Evolutionary conservation across 37 sponge, comb jelly and placozoan genomes (phyloP), one percentile per base, ranked within the genome.

Genomic region (Hormiphora californensis): DNA sequence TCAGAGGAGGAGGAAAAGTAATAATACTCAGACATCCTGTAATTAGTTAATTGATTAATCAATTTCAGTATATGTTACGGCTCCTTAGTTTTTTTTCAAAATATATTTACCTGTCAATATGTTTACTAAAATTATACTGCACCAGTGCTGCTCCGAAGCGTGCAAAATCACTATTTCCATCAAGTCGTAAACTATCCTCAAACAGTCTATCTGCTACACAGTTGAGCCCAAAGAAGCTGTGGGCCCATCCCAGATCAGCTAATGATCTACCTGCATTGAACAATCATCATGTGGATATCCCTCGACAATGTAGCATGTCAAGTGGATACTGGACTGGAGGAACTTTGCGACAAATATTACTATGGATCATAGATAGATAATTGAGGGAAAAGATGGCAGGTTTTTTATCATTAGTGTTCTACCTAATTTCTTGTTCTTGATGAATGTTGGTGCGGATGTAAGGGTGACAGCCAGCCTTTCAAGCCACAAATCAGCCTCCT

Each of bases 101-200:
- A n/a, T n/a, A n/a, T n/a, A 12, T 39, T 25, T 8, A 73, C 81
- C 81, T 73, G 46, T 73, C 81, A 28, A 73, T 73, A 40, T 73
- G 81, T 41, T 73, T 73, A 28, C 81, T 73, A 28, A 73, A 73
- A 46, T 73, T 73, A 21, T 73, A 73, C 81, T 73, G 81, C 9
- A 73, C 81, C 21, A 73, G 81, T 8, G 81, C 81, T 1, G 81
- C 81, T n/a, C 81, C 81, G 25, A 73, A 46, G 2, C 46, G 46
- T n/a, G 81, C 43, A 73, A 73, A 73, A 43, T 73, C 81, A 17
- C 43, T 43, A 28, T 73, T 46, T 22, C 46, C 46, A 4, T 73
- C 81, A 46, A 43, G 43, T 1, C 40, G 41, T 4, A 36, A 46
- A 46, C 46, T 43, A 28, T 43, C 21, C 21, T 43, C 8, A 28